A percentile compares a stretch with the other conserved stretches of the same genome.
These are phyloP conservation scores for Drosophila sproati DNA, from an alignment of 1,140 invertebrate genomes.

Conservation along the genomic window DNA sequence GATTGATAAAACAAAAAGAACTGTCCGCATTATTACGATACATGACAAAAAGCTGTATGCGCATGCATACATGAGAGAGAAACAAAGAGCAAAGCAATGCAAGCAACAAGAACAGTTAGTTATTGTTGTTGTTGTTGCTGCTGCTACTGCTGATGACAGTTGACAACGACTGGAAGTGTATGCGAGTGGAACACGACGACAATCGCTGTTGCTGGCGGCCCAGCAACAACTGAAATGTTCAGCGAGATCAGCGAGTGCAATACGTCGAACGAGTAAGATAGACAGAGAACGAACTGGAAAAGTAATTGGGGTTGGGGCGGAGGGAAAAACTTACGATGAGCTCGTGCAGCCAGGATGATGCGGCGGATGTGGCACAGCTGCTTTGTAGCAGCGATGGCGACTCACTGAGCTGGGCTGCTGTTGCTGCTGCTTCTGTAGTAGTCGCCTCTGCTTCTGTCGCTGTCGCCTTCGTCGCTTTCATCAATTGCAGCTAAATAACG, in stretches of 20 bases:
- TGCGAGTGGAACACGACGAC: conserved; percentile 18
- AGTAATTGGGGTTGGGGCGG: background rate
- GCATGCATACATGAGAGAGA: conserved; percentile 36
- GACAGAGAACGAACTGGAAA: too few species aligned
- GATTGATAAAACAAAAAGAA: conserved; percentile 81
- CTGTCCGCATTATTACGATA: conserved; percentile 78
- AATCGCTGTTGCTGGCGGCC: conserved; percentile 38
- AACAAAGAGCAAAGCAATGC: conserved; percentile 22
- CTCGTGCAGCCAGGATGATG: conserved; percentile 69
- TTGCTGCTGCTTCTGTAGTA: background rate
- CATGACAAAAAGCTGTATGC: conserved; percentile 52
- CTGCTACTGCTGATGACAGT: conserved; percentile 12
- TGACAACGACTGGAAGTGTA: conserved; percentile 26
- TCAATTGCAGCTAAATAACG: conserved; percentile 76
- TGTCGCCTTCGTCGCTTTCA: conserved; percentile 38
- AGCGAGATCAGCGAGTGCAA: conserved; percentile 8
- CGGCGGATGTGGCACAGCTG: conserved; percentile 60
- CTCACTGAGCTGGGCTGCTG: conserved; percentile 17
- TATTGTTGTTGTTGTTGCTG: conserved; percentile 3
- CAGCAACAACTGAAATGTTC: conserved; percentile 50
- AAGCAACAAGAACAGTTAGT: conserved; percentile 19
- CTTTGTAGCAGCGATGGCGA: conserved; percentile 35
- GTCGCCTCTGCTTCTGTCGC: conserved; percentile 6
- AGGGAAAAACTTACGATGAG: conserved; percentile 54
- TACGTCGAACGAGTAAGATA: conserved; percentile 4